A percentile compares a stretch with the other conserved stretches of the same genome.
These are phyloP conservation scores for Atrina japonica DNA, from an alignment of 2,888 invertebrate species.

Conservation along the genomic window DNA sequence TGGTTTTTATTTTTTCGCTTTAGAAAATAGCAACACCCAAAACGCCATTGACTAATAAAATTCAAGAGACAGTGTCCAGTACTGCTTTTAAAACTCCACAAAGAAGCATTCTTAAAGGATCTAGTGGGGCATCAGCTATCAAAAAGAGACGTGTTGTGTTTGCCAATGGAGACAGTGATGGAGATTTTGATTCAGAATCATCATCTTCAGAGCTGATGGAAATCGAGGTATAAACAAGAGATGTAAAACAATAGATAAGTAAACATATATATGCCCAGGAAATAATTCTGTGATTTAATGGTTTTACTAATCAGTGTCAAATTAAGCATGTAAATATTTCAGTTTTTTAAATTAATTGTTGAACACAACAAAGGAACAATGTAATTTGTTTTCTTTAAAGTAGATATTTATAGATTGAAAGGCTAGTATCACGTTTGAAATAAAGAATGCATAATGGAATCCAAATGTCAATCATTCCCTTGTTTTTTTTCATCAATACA, in stretches of 20 bases:
- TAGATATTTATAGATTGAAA: too few species aligned
- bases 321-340: not conserved
- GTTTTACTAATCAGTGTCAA: not conserved
- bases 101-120: constrained; percentile 64
- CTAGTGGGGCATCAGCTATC: constrained; percentile 55
- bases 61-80: constrained; percentile 16
- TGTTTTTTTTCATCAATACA: too few species aligned
- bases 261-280: not conserved
- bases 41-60: constrained; percentile 6
- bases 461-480: too few species aligned
- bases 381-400: too few species aligned
- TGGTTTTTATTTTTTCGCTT: too few species aligned
- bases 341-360: too few species aligned
- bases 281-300: not conserved
- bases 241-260: too few species aligned
- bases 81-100: constrained; percentile 57
- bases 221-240: constrained; percentile 64
- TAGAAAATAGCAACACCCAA: too few species aligned
- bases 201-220: constrained; percentile 72
- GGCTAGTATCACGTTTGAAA: too few species aligned
- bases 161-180: constrained; percentile 50
- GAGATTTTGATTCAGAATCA: constrained; percentile 56
- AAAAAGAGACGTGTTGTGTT: constrained; percentile 72
- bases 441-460: too few species aligned
- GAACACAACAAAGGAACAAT: too few species aligned